Percentiles rank a stretch among this genome's conserved stretches.
phyloP scores from a whole-genome alignment of 2,888 invertebrate species.

The Teleiodes luculella region DNA sequence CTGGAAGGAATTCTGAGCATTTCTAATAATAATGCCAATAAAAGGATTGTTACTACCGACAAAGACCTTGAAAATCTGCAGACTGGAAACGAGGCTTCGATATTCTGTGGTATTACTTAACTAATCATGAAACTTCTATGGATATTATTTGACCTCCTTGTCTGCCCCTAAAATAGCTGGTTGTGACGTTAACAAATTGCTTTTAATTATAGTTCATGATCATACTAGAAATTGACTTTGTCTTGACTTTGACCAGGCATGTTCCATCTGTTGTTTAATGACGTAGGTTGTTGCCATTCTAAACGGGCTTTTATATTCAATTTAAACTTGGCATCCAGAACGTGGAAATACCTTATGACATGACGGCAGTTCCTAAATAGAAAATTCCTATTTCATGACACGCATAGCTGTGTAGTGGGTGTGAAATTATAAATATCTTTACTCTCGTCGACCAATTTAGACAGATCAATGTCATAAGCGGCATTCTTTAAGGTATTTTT shows the following conservation, averaged over 20 bases:
- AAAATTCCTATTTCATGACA: conserved; percentile 57
- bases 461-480: conserved; percentile 63
- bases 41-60: background rate
- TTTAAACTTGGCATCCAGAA: conserved; percentile 24
- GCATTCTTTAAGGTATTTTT: conserved; percentile 49
- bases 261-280: background rate
- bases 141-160: too few relatives aligned
- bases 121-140: too few relatives aligned
- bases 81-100: too few relatives aligned
- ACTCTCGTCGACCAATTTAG: conserved; percentile 56
- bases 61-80: too few relatives aligned
- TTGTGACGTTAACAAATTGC: background rate
- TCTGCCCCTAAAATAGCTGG: too few relatives aligned
- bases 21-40: conserved; percentile 1
- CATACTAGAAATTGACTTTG: background rate
- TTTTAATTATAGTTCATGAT: background rate
- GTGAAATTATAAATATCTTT: conserved; percentile 65
- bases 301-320: background rate
- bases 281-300: background rate
- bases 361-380: conserved; percentile 49
- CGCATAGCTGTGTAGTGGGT: conserved; percentile 49
- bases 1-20: conserved; percentile 6
- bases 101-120: too few relatives aligned
- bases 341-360: conserved; percentile 31
- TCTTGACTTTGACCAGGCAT: background rate